phyloP scores from a whole-genome alignment of 2,888 invertebrate genomes.

The Scrobipalpa costella region DNA sequence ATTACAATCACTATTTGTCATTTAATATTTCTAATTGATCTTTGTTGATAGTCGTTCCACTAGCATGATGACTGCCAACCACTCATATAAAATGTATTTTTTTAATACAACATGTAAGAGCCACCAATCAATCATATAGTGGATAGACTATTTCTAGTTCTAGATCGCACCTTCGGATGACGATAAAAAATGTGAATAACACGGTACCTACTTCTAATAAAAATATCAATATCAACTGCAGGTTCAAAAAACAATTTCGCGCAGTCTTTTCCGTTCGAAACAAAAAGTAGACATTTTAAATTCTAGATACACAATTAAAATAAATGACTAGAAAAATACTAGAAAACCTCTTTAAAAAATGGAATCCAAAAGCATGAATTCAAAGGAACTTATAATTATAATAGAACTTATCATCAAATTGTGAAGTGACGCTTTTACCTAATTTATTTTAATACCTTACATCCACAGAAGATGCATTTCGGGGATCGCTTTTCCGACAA shows the following conservation, averaged over 20 bases:
- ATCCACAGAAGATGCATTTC: too few species aligned
- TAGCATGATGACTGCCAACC: too few species aligned
- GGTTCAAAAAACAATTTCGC: neutral
- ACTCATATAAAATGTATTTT: too few species aligned
- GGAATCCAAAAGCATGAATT: too few species aligned
- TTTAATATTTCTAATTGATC: too few species aligned
- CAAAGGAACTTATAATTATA: neutral
- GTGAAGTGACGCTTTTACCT: neutral
- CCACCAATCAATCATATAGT: too few species aligned
- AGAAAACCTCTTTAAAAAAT: neutral
- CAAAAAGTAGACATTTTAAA: neutral
- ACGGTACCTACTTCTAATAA: neutral
- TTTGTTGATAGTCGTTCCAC: too few species aligned
- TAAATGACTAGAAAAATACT: neutral
- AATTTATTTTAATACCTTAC: too few species aligned
- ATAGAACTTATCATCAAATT: neutral
- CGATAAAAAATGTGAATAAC: neutral
- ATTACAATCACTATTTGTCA: too few species aligned
- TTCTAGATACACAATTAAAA: too few species aligned
- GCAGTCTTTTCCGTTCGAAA: neutral
- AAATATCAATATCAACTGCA: neutral
- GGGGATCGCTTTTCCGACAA: neutral
- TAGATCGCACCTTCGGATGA: constrained; percentile 7
- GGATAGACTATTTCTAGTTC: neutral
- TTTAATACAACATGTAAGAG: too few species aligned